phyloP scores from a whole-genome alignment of 2,888 invertebrate species.

The Idaea straminata region DNA sequence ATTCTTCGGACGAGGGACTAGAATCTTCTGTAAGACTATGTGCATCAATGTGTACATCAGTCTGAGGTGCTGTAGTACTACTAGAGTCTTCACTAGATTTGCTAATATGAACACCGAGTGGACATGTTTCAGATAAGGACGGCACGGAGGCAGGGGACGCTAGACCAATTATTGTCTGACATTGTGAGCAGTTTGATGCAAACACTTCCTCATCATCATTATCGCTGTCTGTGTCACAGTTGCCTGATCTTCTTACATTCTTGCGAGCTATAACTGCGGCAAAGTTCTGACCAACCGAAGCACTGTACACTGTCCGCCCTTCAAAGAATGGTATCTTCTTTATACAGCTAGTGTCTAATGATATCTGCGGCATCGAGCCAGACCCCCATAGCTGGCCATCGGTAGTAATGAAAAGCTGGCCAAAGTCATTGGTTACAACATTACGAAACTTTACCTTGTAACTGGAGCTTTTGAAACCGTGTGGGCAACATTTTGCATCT shows the following conservation, averaged over 20 bases:
- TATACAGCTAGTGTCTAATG: slow-evolving; percentile 80
- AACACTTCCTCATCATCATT: slow-evolving; percentile 83
- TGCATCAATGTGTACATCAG: slow-evolving; percentile 78
- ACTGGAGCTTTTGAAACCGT: slow-evolving; percentile 83
- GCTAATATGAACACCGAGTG: slow-evolving; percentile 80
- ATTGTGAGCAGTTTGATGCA: slow-evolving; percentile 83
- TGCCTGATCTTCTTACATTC: slow-evolving; percentile 70
- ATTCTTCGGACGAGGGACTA: slow-evolving; percentile 79
- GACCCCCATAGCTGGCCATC: slow-evolving; percentile 85
- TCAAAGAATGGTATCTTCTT: slow-evolving; percentile 85
- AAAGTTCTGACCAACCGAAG: slow-evolving; percentile 88
- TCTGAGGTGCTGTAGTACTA: slow-evolving; percentile 79
- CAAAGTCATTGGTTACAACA: slow-evolving; percentile 82
- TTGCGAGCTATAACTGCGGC: slow-evolving; percentile 86
- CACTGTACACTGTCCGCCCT: slow-evolving; percentile 83
- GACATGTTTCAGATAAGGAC: slow-evolving; percentile 83
- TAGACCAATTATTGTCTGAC: slow-evolving; percentile 78
- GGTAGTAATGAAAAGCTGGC: slow-evolving; percentile 83
- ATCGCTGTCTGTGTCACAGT: slow-evolving; percentile 82
- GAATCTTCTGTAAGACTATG: slow-evolving; percentile 79
- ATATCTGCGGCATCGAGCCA: slow-evolving; percentile 84
- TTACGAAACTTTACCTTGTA: slow-evolving; percentile 82
- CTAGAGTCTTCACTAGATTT: slow-evolving; percentile 82
- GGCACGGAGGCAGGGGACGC: slow-evolving; percentile 81
- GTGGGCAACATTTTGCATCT: slow-evolving; percentile 82